Conservation (phyloP, 2,888 invertebrate species). For the Elaeidobius kamerunicus region DNA sequence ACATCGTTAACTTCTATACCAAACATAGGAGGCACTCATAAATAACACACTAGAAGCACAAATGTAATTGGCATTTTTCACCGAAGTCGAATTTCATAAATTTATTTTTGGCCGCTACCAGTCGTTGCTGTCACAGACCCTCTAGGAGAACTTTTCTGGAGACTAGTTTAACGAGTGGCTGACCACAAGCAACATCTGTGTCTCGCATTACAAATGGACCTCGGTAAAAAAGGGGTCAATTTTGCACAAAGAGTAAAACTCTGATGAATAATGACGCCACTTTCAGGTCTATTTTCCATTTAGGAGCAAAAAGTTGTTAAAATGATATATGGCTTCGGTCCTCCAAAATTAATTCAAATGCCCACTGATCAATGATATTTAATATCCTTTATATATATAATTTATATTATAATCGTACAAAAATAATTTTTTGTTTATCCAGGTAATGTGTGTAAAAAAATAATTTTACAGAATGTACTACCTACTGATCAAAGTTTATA, state of each 20-base stretch:
- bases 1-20: too few relatives aligned
- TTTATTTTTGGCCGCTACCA: constrained; percentile 14
- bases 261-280: constrained; percentile 17
- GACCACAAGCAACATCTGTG: constrained; percentile 26
- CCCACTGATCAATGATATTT: too few relatives aligned
- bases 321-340: constrained; percentile 7
- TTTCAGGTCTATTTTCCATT: constrained; percentile 16
- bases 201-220: constrained; percentile 21
- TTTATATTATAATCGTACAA: neutral
- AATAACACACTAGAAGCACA: neutral
- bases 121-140: constrained; percentile 6
- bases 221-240: constrained; percentile 17
- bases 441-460: too few relatives aligned
- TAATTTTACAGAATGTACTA: too few relatives aligned
- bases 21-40: too few relatives aligned
- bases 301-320: constrained; percentile 13
- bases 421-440: too few relatives aligned
- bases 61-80: constrained; percentile 4
- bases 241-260: constrained; percentile 10
- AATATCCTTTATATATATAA: too few relatives aligned
- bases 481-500: too few relatives aligned
- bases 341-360: neutral
- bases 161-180: constrained; percentile 20
- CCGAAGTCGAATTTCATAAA: constrained; percentile 12
- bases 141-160: constrained; percentile 11